A percentile compares a stretch with the other conserved stretches of the same genome.
phyloP scores from a whole-genome alignment of 2,113 vertebrate species.

The Alouatta palliata region DNA sequence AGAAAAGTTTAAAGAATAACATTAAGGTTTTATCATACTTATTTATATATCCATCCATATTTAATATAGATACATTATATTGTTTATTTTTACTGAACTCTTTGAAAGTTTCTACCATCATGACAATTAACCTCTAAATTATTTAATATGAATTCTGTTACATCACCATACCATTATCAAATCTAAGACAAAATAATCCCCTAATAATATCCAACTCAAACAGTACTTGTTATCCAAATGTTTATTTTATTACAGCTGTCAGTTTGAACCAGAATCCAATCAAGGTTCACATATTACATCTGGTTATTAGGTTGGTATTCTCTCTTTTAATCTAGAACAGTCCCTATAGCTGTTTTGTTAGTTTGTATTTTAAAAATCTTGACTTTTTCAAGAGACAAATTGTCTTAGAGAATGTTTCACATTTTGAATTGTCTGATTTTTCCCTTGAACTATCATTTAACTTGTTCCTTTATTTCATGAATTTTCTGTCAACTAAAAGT shows the following conservation, averaged over 20 bases:
- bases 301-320: not conserved
- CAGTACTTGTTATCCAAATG: not conserved
- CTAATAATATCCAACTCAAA: not conserved
- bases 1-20: not conserved
- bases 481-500: not conserved
- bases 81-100: not conserved
- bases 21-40: not conserved
- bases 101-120: not conserved
- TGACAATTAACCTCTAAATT: not conserved
- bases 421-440: conserved; percentile 25
- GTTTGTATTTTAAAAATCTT: conserved; percentile 13
- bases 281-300: not conserved
- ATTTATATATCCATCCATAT: not conserved
- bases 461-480: not conserved
- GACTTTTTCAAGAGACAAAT: conserved; percentile 8
- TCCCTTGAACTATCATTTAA: not conserved
- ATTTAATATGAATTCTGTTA: not conserved
- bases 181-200: not conserved
- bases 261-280: not conserved
- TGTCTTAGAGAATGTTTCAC: not conserved
- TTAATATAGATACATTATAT: not conserved
- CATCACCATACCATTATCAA: not conserved
- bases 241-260: not conserved
- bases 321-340: conserved; percentile 42
- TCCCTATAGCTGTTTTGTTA: not conserved